Evolutionary conservation across 53 echinoderm and acorn worm species (phyloP).

Genomic region (Patiria pectinifera): DNA sequence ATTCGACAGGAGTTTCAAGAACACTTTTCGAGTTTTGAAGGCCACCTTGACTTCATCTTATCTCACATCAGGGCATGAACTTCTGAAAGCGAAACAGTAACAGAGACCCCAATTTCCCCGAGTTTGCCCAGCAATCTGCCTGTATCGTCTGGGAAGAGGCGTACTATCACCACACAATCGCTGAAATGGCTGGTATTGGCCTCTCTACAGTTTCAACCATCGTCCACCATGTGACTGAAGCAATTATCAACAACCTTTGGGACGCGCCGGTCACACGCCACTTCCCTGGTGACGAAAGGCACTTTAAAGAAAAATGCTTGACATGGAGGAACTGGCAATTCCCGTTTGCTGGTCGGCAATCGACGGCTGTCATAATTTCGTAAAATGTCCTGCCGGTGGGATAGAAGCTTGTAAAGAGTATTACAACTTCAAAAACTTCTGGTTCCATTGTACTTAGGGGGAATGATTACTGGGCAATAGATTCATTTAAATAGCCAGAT

Average conservation of each 20-base stretch:
- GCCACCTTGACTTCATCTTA: conserved; percentile 8
- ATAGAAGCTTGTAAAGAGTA: conserved; percentile 13
- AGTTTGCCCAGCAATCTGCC: not conserved
- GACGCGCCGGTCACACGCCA: not conserved
- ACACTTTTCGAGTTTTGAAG: not conserved
- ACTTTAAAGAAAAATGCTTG: not conserved
- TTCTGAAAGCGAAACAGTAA: not conserved
- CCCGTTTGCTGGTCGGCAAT: not conserved
- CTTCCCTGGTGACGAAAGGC: not conserved
- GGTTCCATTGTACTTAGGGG: not conserved
- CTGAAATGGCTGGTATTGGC: not conserved
- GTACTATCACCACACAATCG: conserved; percentile 15
- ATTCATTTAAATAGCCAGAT: conserved; percentile 7
- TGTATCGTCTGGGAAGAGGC: conserved; percentile 4
- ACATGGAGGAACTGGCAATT: conserved; percentile 6
- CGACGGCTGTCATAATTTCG: not conserved
- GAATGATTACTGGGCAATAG: conserved; percentile 18
- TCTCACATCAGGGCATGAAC: not conserved
- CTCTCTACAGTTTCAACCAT: not conserved
- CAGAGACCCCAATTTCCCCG: not conserved
- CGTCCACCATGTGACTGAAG: not conserved
- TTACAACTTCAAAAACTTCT: conserved; percentile 19
- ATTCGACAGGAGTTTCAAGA: conserved; percentile 16
- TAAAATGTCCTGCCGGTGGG: conserved; percentile 3
- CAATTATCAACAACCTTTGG: not conserved